These are phyloP conservation scores for Dryas iulia DNA, from an alignment of 1,140 invertebrate genomes.

Conservation along the genomic window DNA sequence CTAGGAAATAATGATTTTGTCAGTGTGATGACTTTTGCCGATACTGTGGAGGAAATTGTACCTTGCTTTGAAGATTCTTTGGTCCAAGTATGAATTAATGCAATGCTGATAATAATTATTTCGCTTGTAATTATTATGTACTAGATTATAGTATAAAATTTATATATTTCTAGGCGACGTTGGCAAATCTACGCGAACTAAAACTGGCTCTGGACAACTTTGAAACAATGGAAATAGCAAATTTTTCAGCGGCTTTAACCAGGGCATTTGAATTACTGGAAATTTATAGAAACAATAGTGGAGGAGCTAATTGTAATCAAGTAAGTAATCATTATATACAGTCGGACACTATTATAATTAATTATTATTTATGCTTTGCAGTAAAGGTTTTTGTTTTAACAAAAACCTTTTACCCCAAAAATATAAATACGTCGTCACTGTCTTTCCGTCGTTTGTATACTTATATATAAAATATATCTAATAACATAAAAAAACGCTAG, in stretches of 20 bases:
- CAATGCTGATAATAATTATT: background rate
- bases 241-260: constrained; percentile 94
- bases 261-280: constrained; percentile 94
- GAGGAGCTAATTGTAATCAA: constrained; percentile 85
- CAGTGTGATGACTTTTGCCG: constrained; percentile 94
- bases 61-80: constrained; percentile 93
- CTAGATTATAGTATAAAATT: background rate
- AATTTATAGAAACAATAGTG: constrained; percentile 80
- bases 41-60: constrained; percentile 88
- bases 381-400: no score
- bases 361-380: no score
- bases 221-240: constrained; percentile 93
- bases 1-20: constrained; percentile 99
- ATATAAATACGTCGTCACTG: no score
- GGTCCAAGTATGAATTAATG: constrained; percentile 85
- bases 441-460: no score
- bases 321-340: no score
- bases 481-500: no score
- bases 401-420: no score
- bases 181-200: constrained; percentile 92
- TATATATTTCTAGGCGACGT: constrained; percentile 86
- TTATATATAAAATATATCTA: no score
- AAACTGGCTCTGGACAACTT: constrained; percentile 89
- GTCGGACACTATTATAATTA: no score
- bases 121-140: no score